phyloP scores from a whole-genome alignment of 37 sponge, comb jelly and placozoan genomes.

The Ephydatia muelleri region DNA sequence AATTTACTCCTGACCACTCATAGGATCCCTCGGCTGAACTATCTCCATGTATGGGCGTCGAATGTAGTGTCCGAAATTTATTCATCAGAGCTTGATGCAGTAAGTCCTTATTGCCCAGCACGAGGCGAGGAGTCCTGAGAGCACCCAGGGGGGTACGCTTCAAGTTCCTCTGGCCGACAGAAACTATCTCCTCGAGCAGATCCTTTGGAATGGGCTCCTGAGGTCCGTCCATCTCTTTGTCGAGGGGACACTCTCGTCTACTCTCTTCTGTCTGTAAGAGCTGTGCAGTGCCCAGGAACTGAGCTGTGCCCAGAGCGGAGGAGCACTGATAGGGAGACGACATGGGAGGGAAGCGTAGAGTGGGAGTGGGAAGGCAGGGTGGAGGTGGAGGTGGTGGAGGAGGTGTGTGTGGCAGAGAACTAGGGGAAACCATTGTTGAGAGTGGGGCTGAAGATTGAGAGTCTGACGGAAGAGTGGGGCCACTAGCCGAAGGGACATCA shows the following conservation, averaged over 20 bases:
- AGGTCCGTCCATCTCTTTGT: too few species aligned
- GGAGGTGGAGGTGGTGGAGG: constrained; percentile 35
- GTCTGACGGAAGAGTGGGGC: not conserved
- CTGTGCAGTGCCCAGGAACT: constrained; percentile 25
- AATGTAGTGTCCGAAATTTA: constrained; percentile 50
- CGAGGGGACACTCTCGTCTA: too few species aligned
- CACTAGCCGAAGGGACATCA: not conserved
- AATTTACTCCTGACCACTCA: constrained; percentile 50
- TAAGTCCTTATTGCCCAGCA: constrained; percentile 24
- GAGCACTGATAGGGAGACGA: not conserved
- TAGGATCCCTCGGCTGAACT: constrained; percentile 28
- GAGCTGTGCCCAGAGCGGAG: constrained; percentile 14
- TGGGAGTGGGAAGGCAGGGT: constrained; percentile 9
- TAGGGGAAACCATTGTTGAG: not conserved
- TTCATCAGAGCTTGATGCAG: constrained; percentile 48
- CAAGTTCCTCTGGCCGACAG: constrained; percentile 25
- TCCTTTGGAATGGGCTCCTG: not conserved
- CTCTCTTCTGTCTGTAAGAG: too few species aligned
- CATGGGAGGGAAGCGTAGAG: not conserved
- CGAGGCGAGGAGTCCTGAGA: not conserved
- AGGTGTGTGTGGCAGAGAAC: not conserved
- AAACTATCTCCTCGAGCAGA: constrained; percentile 28
- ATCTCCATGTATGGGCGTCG: constrained; percentile 36
- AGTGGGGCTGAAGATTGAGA: not conserved
- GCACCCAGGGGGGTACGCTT: constrained; percentile 23